Evolutionary conservation across 2,113 vertebrate species (phyloP).

Genomic region (Orycteropus afer): DNA sequence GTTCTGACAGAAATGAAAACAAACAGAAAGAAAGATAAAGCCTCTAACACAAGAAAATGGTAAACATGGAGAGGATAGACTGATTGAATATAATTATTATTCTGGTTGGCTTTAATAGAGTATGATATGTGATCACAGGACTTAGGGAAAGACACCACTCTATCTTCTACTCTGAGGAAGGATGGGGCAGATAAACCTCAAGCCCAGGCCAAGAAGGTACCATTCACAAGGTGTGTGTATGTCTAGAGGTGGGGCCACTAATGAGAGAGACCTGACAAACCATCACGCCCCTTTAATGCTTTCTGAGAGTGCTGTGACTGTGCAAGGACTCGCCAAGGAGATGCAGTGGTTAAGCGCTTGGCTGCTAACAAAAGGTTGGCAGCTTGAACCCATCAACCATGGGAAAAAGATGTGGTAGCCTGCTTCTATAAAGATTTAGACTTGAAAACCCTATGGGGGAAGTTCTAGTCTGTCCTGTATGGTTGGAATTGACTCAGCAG

Average conservation of each 20-base stretch:
- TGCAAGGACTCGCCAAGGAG: too few species aligned
- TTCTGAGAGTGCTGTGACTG: background rate
- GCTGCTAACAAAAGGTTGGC: too few species aligned
- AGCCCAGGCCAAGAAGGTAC: background rate
- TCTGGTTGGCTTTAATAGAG: background rate
- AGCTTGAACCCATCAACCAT: too few species aligned
- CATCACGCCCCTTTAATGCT: background rate
- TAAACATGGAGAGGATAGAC: background rate
- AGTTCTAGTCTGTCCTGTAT: too few species aligned
- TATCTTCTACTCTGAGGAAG: background rate
- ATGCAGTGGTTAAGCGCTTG: too few species aligned
- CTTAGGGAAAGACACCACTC: accelerated
- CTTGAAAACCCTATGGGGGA: too few species aligned
- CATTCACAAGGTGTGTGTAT: background rate
- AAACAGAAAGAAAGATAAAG: background rate
- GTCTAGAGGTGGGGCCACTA: background rate
- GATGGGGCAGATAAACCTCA: background rate
- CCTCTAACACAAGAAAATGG: background rate
- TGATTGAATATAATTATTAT: background rate
- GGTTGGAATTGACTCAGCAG: too few species aligned
- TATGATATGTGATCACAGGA: background rate
- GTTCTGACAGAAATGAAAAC: background rate
- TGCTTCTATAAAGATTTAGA: too few species aligned
- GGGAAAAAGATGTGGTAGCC: too few species aligned
- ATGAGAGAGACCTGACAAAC: background rate